phyloP scores from a whole-genome alignment of 2,888 invertebrate genomes.

The Endotricha flammealis region DNA sequence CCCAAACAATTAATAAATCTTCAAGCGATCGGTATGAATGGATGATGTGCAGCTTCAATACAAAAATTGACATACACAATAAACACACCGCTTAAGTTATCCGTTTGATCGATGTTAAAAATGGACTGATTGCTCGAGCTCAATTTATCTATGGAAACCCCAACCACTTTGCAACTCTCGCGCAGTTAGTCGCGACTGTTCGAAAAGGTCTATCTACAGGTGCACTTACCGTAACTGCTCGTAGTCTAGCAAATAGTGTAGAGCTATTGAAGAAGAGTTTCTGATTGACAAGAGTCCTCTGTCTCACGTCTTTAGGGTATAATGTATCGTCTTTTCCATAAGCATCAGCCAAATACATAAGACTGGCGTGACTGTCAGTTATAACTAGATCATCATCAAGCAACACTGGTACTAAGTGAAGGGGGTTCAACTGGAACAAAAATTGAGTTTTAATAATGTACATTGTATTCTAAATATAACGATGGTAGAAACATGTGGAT shows the following conservation, averaged over 20 bases:
- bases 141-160: no score
- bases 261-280: constrained; percentile 73
- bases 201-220: no score
- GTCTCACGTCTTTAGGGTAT: constrained; percentile 75
- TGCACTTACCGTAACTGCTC: constrained; percentile 63
- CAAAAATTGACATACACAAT: no score
- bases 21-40: no score
- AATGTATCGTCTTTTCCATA: constrained; percentile 74
- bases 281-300: constrained; percentile 74
- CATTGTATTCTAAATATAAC: not conserved
- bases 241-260: constrained; percentile 58
- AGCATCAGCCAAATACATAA: constrained; percentile 66
- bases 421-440: constrained; percentile 72
- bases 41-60: no score
- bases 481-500: not conserved
- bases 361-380: constrained; percentile 69
- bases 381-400: constrained; percentile 68
- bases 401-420: constrained; percentile 76
- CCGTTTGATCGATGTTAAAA: no score
- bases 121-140: no score
- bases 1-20: no score
- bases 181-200: no score
- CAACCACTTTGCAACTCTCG: no score
- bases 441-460: constrained; percentile 2
- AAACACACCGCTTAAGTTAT: no score